Percentiles rank a stretch among this genome's conserved stretches.
Evolutionary conservation across 2,797 vertebrate genomes (phyloP).

Genomic region (Tinamus major): DNA sequence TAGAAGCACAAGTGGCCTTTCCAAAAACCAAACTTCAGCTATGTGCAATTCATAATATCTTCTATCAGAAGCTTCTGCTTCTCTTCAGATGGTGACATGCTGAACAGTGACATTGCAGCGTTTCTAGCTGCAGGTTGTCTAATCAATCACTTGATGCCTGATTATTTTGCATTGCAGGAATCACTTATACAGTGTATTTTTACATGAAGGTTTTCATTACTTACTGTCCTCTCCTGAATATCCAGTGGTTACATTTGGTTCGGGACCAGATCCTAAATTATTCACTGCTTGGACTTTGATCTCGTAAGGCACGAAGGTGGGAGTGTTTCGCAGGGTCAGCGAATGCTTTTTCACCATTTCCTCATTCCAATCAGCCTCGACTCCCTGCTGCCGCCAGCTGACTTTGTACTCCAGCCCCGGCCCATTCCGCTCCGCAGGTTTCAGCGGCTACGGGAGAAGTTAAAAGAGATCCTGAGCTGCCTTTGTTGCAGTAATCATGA

Average conservation of each 20-base stretch:
- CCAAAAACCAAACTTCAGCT: not conserved
- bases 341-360: constrained; percentile 90
- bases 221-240: constrained; percentile 97
- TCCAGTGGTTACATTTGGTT: constrained; percentile 85
- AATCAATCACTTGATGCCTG: fast-evolving
- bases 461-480: not conserved
- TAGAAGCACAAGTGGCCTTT: constrained; percentile 1
- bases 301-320: constrained; percentile 93
- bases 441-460: constrained; percentile 84
- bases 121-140: not conserved
- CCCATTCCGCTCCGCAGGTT: constrained; percentile 88
- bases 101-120: not conserved
- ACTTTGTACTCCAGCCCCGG: constrained; percentile 94
- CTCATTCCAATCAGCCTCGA: constrained; percentile 87
- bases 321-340: constrained; percentile 87
- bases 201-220: constrained; percentile 28
- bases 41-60: fast-evolving
- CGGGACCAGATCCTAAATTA: constrained; percentile 87
- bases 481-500: not conserved
- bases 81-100: not conserved
- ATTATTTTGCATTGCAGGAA: fast-evolving
- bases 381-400: constrained; percentile 86
- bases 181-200: fast-evolving
- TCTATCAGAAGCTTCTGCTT: not conserved
- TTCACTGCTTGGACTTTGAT: constrained; percentile 93